Percentiles rank a stretch among this genome's conserved stretches.
phyloP scores from a whole-genome alignment of 2,797 vertebrate genomes.

The Aldrovandia affinis region DNA sequence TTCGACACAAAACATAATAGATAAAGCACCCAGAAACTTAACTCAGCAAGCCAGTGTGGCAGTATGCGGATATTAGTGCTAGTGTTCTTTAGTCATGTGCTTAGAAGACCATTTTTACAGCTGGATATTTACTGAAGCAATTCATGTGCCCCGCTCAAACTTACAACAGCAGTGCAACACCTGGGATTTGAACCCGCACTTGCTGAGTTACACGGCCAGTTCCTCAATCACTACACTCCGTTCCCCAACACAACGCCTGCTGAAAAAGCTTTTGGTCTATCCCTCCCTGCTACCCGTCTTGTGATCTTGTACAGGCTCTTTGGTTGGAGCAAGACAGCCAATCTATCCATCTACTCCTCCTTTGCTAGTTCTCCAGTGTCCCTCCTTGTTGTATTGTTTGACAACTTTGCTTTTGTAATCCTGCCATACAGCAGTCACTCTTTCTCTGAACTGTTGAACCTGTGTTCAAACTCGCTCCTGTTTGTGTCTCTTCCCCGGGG shows the following conservation, averaged over 20 bases:
- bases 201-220: background rate
- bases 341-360: background rate
- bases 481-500: background rate
- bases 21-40: background rate
- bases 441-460: conserved; percentile 8
- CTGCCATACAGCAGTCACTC: background rate
- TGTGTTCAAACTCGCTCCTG: background rate
- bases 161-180: background rate
- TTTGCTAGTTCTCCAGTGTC: background rate
- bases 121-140: background rate
- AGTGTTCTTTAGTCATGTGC: background rate
- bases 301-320: conserved; percentile 4
- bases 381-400: background rate
- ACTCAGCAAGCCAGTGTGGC: background rate
- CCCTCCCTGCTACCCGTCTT: background rate
- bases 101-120: too few species aligned
- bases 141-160: background rate
- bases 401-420: background rate
- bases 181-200: background rate
- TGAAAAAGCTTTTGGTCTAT: background rate
- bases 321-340: background rate
- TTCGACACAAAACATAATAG: background rate
- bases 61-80: background rate
- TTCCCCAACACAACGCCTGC: background rate
- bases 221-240: background rate